phyloP scores from a whole-genome alignment of 2,797 vertebrate species.

The Pangasius djambal region DNA sequence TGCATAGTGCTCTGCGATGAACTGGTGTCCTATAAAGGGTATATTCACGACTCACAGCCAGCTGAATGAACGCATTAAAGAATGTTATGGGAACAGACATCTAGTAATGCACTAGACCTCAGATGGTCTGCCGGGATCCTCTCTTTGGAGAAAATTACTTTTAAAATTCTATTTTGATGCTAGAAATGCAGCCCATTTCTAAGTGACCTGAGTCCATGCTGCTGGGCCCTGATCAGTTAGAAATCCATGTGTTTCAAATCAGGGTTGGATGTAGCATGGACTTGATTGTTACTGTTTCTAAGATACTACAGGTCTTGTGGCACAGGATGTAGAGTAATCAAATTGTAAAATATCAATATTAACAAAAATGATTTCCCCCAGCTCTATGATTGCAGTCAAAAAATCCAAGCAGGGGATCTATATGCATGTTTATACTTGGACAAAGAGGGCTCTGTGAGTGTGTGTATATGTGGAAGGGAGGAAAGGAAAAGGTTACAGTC shows the following conservation, averaged over 20 bases:
- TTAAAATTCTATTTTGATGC: not conserved
- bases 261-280: not conserved
- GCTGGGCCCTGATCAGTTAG: not conserved
- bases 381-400: not conserved
- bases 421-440: not conserved
- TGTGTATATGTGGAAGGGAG: constrained; percentile 26
- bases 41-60: not conserved
- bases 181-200: not conserved
- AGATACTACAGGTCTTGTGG: not conserved
- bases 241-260: not conserved
- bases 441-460: constrained; percentile 32
- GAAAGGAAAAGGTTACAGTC: constrained; percentile 49
- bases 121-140: not conserved
- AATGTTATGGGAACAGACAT: not conserved
- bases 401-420: constrained; percentile 13
- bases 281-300: not conserved
- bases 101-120: not conserved
- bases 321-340: constrained; percentile 24
- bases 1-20: not conserved
- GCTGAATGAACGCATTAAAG: not conserved
- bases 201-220: not conserved
- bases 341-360: constrained; percentile 18
- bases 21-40: not conserved
- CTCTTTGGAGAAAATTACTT: not conserved
- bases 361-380: not conserved